Evolutionary conservation across 2,113 vertebrate species (phyloP), one percentile per base, ranked within the genome.

Genomic region (Malurus melanocephalus): DNA sequence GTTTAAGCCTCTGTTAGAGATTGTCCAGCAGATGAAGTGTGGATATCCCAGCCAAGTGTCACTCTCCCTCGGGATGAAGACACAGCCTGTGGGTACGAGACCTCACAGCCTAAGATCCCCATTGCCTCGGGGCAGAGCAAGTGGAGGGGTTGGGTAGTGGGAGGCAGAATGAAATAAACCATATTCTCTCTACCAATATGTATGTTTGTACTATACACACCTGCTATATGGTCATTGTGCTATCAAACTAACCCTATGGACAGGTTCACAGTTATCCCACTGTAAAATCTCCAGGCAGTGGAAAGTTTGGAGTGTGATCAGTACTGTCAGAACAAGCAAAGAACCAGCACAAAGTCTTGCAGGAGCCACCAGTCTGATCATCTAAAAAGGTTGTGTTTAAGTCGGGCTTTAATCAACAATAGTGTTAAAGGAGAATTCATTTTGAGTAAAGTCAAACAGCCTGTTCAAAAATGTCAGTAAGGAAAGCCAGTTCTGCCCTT

Each of bases 121-220:
- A 40, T 8, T 18, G 48, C 30, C 51, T 30, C 6, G 1, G 38
- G 46, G n/a, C 52, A 78, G 23, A 56, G 51, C 20, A 40, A 10
- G 4, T n/a, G 20, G n/a, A 16, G 67, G 11, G 16, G 43, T 22
- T 55, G 52, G 32, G 5, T 42, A 24, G 28, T 2, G 5, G 57
- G 27, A 81, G 8, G 43, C 13, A 49, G 64, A 32, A 42, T 38
- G 45, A 89, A 81, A 83, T 3, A n/a, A 2, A 5, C 5, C 6
- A 2, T 20, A 24, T 65, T 38, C 42, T 42, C 42, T 55, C 33
- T 40, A 62, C 40, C 56, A 65, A 33, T 10, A 51, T 2, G 19
- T 6, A 11, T 30, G 22, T 55, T 62, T 0, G 0, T 27, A 9
- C 24, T 38, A 11, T 15, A 42, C 5, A n/a, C 7, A 35, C 2